Evolutionary conservation across 2,113 vertebrate species (phyloP).

Genomic region (Crotalus tigris): DNA sequence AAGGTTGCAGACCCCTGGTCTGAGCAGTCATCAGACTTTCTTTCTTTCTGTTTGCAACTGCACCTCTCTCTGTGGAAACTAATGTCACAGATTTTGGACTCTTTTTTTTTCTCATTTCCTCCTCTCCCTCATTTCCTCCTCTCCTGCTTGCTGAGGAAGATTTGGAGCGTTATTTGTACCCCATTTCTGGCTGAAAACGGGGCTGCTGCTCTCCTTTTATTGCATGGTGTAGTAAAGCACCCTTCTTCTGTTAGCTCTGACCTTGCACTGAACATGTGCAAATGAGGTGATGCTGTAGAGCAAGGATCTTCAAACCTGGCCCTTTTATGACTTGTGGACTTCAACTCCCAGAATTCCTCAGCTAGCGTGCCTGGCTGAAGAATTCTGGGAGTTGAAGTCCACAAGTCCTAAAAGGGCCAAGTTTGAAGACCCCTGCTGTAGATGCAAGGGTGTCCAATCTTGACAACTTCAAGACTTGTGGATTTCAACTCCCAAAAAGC

Average conservation of each 20-base stretch:
- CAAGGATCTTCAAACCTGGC: too few relatives aligned
- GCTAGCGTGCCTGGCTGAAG: too few relatives aligned
- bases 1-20: too few relatives aligned
- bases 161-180: neutral
- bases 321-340: too few relatives aligned
- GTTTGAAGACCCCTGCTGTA: too few relatives aligned
- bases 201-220: neutral
- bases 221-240: neutral
- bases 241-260: neutral
- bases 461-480: too few relatives aligned
- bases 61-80: neutral
- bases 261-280: neutral
- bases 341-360: too few relatives aligned
- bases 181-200: neutral
- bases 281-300: neutral
- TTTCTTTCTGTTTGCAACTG: neutral
- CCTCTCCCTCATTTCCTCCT: too few relatives aligned
- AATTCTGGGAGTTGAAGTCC: too few relatives aligned
- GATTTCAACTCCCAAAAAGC: too few relatives aligned
- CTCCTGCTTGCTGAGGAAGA: neutral
- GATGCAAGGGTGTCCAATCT: too few relatives aligned
- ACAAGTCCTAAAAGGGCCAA: too few relatives aligned
- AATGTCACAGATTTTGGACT: neutral
- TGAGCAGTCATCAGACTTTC: neutral
- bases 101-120: neutral